Percentiles rank a stretch among this genome's conserved stretches.
Evolutionary conservation across 2,888 invertebrate species (phyloP).

Genomic region (Amphipoea oculea): DNA sequence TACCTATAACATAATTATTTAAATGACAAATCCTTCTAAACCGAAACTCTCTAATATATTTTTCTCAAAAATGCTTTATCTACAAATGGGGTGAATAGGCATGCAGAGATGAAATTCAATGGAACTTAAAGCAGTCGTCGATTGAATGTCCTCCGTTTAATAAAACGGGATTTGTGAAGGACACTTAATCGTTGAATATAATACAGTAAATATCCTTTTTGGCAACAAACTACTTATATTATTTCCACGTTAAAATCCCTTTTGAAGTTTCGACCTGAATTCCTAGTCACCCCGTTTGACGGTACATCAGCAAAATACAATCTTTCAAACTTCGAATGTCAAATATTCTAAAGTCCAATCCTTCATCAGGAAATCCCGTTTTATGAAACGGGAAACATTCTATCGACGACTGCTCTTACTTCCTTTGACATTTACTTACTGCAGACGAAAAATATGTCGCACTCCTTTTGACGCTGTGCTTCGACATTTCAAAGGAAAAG

Average conservation of each 20-base stretch:
- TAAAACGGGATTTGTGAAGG: not conserved
- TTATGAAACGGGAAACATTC: slow-evolving; percentile 13
- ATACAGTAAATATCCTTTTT: not conserved
- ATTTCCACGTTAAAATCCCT: not conserved
- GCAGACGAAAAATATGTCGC: slow-evolving; percentile 19
- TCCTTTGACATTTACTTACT: slow-evolving; percentile 31
- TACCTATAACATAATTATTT: not conserved
- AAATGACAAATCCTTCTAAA: not conserved
- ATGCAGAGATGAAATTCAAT: not conserved
- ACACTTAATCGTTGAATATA: not conserved
- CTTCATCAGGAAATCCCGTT: slow-evolving; percentile 11
- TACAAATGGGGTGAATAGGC: not conserved
- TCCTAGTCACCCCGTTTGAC: not conserved
- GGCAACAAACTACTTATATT: not conserved
- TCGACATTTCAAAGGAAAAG: slow-evolving; percentile 10
- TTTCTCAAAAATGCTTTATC: not conserved
- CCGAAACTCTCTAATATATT: not conserved
- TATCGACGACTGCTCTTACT: not conserved
- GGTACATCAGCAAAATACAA: slow-evolving; percentile 15
- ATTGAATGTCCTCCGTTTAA: not conserved
- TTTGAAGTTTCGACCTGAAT: not conserved
- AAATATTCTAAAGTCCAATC: slow-evolving; percentile 20
- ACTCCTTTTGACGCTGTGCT: not conserved
- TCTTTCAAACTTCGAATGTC: slow-evolving; percentile 10
- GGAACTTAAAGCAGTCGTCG: not conserved